Base-by-base conservation (phyloP, 2,888 invertebrate genomes). In the Azorinus chamasolen region DNA sequence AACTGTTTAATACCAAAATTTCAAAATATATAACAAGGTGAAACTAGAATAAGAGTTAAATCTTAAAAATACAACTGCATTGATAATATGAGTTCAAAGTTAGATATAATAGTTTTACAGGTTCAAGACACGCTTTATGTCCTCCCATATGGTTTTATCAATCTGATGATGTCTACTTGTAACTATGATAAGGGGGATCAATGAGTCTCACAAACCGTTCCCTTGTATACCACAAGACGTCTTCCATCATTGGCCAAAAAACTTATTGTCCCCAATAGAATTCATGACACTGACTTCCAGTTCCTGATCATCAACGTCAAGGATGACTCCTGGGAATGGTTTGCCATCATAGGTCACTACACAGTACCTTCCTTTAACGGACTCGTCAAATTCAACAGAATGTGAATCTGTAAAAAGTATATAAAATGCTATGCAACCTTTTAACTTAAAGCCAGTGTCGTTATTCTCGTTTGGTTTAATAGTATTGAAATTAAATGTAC, bases 301-400 rank as follows among this genome's bases (percentile, higher is more conserved):
- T 25, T 76, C 76, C 20, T 58, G 64, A 12, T 62, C 62, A 46
- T 76, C 76, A 12, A 53, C 54, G 18, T 45, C 70, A 14, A 37
- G 16, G 27, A 71, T 53, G 18, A 62, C 46, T 16, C 66, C 76
- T 10, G 76, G 71, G 39, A 43, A 76, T 10, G 71, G 59, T 25
- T 22, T 16, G 24, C 53, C 51, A 18, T 76, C 71, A 50, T 71
- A 76, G 2, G 48, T 24, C 2, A 66, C 71, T 14, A 66, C 66
- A 32, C 55, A 65, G 43, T 57, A 65, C 16, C 46, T 20, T 10
- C 53, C 55, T n/a, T 54, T 53, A 8, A 71, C 46, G 25, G 53
- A 48, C 45, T 76, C 65, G 25, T 76, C 71, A 1, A 76, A 45
- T 12, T 57, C 57, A 37, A 32, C 32, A 32, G 32, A 32, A 32